Conservation (phyloP, 2,797 vertebrate genomes). For the Chlorospingus semifuscus region DNA sequence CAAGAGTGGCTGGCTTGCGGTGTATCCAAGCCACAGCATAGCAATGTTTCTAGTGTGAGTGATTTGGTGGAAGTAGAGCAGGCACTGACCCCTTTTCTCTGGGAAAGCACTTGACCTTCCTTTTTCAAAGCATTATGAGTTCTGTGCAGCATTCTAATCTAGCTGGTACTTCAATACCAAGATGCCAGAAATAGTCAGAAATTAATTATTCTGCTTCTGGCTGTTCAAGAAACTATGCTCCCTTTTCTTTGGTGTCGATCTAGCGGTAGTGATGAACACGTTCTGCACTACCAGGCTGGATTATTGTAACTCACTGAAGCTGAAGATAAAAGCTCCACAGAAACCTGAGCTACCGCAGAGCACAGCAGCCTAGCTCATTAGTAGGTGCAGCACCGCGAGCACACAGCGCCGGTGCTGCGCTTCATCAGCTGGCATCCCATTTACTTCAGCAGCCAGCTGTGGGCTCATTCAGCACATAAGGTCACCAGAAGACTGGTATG, state of each 20-base stretch:
- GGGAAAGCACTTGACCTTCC: constrained; percentile 6
- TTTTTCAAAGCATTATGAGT: background rate
- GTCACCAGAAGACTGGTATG: background rate
- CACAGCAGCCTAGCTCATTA: constrained; percentile 46
- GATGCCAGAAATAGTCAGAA: background rate
- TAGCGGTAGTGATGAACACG: background rate
- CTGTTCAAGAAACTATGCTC: background rate
- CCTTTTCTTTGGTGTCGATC: background rate
- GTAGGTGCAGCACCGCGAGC: background rate
- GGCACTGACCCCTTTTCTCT: background rate
- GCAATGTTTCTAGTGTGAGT: background rate
- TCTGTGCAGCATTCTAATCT: background rate
- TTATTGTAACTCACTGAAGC: constrained; percentile 30
- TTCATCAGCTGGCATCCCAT: background rate
- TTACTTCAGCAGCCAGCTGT: background rate
- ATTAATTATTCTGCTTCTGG: constrained; percentile 19
- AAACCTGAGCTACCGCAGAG: background rate
- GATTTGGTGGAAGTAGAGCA: background rate
- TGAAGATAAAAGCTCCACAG: constrained; percentile 40
- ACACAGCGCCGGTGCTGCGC: background rate
- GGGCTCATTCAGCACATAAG: background rate
- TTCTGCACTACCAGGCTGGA: background rate
- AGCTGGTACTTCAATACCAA: background rate
- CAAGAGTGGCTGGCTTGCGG: background rate
- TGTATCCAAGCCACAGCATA: background rate